Conservation (phyloP, 2,888 invertebrate genomes). For the Tridacna gigas region DNA sequence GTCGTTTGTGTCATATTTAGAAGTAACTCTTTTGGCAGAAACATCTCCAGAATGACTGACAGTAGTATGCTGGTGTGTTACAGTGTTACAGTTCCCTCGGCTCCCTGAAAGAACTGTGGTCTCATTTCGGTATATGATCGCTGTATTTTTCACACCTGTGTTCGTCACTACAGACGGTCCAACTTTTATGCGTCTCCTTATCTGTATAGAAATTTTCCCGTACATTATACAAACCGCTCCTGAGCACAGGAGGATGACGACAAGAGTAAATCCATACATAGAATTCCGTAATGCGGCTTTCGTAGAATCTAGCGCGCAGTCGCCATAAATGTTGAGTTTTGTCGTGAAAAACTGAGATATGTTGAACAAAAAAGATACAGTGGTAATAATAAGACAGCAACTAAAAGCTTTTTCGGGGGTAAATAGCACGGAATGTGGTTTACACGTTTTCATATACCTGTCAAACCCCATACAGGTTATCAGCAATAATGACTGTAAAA, state of each 20-base stretch:
- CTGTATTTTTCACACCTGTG: neutral
- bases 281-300: neutral
- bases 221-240: neutral
- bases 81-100: neutral
- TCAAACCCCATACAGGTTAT: conserved; percentile 1
- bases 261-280: neutral
- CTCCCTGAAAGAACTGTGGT: neutral
- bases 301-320: neutral
- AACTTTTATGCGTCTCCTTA: neutral
- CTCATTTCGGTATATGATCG: neutral
- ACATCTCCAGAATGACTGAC: neutral
- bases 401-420: neutral
- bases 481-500: neutral
- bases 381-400: neutral
- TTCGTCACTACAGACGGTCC: neutral
- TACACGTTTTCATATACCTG: neutral
- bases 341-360: neutral
- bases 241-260: neutral
- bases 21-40: neutral
- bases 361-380: neutral
- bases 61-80: neutral
- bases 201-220: neutral
- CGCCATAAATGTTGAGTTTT: neutral
- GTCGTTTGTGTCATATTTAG: neutral
- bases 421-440: neutral